Evolutionary conservation across 2,888 invertebrate genomes (phyloP).

Genomic region (Chrysotoxum bicinctum): DNA sequence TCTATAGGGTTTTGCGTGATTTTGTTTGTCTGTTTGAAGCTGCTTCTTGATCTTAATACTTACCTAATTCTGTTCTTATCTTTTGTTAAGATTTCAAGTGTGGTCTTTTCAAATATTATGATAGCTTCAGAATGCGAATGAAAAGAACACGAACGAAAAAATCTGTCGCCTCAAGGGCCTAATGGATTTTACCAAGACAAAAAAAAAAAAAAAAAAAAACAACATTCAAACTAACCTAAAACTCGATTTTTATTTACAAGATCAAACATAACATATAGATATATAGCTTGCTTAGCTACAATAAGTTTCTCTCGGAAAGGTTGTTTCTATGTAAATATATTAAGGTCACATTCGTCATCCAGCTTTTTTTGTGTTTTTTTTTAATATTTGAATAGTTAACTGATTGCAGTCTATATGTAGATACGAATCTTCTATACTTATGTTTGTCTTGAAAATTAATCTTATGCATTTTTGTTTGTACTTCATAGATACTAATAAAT

Average conservation of each 20-base stretch:
- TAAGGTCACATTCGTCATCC: conserved; percentile 4
- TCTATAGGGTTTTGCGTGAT: background rate
- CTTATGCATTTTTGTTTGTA: conserved; percentile 12
- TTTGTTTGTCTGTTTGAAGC: background rate
- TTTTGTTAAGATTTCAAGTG: conserved; percentile 1
- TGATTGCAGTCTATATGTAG: background rate
- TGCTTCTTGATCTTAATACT: conserved; percentile 4
- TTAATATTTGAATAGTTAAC: background rate
- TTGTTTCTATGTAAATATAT: conserved; percentile 3
- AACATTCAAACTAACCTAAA: background rate
- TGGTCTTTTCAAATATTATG: conserved; percentile 10
- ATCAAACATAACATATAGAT: no score
- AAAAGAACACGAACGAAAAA: background rate
- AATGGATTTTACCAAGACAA: background rate
- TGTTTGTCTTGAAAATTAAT: background rate
- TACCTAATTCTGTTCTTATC: conserved; percentile 1
- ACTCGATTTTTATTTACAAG: background rate
- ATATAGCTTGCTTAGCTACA: background rate
- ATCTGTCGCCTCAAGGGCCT: conserved; percentile 1
- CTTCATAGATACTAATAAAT: conserved; percentile 16
- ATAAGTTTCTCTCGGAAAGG: background rate
- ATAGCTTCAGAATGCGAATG: background rate
- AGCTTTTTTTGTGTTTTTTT: background rate
- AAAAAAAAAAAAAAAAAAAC: background rate
- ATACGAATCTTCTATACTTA: no score